These are phyloP conservation scores for Diaperis boleti DNA, from an alignment of 2,888 invertebrate species.

Conservation along the genomic window DNA sequence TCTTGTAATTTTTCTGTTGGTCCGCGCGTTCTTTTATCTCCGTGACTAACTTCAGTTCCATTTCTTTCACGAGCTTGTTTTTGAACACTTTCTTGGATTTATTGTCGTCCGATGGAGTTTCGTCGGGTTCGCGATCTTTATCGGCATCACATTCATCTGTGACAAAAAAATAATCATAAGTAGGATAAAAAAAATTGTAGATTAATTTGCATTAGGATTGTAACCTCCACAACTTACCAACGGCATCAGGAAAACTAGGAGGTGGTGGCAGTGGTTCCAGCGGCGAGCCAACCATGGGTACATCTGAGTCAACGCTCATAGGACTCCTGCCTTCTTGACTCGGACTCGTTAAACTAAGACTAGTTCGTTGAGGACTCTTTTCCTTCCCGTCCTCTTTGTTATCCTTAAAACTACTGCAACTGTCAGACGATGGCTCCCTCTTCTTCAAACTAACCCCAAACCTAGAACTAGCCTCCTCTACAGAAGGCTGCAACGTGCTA, in stretches of 20 bases:
- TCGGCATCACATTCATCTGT: conserved; percentile 42
- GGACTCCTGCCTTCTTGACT: conserved; percentile 64
- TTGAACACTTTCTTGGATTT: conserved; percentile 64
- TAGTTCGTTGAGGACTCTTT: conserved; percentile 62
- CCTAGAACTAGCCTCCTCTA: conserved; percentile 79
- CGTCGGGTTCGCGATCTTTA: conserved; percentile 38
- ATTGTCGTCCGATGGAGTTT: conserved; percentile 58
- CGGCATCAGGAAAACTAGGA: conserved; percentile 58
- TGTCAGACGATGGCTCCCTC: conserved; percentile 74
- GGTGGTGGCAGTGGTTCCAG: conserved; percentile 65
- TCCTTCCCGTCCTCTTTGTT: conserved; percentile 63
- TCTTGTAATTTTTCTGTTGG: conserved; percentile 69
- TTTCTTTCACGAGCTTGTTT: conserved; percentile 78
- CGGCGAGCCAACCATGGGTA: conserved; percentile 68
- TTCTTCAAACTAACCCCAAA: conserved; percentile 79
- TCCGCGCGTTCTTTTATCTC: conserved; percentile 86
- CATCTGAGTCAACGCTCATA: conserved; percentile 65
- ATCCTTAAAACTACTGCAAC: conserved; percentile 70
- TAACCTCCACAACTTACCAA: conserved; percentile 50
- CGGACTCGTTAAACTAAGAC: conserved; percentile 63
- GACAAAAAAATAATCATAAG: conserved; percentile 5
- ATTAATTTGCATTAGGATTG: not conserved
- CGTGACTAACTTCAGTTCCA: conserved; percentile 84
- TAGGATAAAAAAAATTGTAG: not conserved
- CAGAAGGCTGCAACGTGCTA: conserved; percentile 75